phyloP scores from a whole-genome alignment of 2,113 vertebrate genomes.

The Panthera leo region DNA sequence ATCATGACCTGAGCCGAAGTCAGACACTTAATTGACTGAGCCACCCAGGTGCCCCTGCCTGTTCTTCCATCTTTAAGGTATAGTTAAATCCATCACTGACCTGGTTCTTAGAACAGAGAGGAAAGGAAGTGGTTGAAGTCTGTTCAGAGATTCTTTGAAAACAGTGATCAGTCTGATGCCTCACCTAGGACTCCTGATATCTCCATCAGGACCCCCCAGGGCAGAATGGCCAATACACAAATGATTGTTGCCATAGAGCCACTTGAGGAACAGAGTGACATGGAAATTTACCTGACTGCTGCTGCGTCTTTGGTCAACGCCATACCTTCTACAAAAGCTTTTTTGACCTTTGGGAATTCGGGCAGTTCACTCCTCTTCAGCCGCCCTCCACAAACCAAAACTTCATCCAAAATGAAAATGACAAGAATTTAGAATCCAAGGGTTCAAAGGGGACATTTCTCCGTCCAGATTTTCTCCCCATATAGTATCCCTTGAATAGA shows the following conservation, averaged over 20 bases:
- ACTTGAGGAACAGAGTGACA: background rate
- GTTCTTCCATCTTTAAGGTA: background rate
- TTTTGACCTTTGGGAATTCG: background rate
- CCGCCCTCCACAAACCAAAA: background rate
- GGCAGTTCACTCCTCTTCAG: background rate
- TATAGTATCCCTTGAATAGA: background rate
- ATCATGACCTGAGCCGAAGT: too few species aligned
- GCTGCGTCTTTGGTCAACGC: background rate
- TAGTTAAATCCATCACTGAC: background rate
- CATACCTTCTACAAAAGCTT: background rate
- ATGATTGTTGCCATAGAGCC: background rate
- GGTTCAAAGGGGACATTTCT: background rate
- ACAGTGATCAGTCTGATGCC: background rate
- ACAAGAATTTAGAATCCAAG: background rate
- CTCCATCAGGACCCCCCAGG: background rate
- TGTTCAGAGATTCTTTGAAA: background rate
- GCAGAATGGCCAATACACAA: background rate
- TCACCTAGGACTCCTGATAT: background rate
- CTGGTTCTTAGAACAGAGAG: background rate
- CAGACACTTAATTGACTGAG: too few species aligned
- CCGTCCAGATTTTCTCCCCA: background rate
- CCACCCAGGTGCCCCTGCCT: background rate
- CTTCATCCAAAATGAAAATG: background rate
- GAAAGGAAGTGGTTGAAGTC: background rate
- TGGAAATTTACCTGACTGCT: background rate